Evolutionary conservation across 2,888 invertebrate species (phyloP).

Genomic region (Ornithoptera priamus): DNA sequence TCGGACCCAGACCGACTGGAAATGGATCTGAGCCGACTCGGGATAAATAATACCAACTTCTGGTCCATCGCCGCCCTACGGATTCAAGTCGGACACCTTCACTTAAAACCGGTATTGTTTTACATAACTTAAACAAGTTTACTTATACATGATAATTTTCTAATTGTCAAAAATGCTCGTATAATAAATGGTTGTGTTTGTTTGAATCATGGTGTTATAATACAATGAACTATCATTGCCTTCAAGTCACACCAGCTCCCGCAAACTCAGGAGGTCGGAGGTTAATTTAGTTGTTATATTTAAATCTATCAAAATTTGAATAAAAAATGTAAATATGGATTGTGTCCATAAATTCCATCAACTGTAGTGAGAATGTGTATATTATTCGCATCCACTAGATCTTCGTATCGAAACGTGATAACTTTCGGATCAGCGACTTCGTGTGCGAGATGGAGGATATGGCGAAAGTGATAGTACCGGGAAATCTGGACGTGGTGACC

Average conservation of each 20-base stretch:
- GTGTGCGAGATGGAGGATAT: conserved; percentile 57
- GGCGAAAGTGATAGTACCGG: conserved; percentile 49
- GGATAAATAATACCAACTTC: conserved; percentile 72
- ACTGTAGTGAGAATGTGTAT: no score
- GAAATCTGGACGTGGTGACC: conserved; percentile 48
- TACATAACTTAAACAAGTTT: background rate
- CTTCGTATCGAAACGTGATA: conserved; percentile 46
- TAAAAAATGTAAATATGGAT: no score
- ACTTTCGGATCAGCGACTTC: conserved; percentile 50
- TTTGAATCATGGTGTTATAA: no score
- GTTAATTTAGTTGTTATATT: no score
- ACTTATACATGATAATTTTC: no score
- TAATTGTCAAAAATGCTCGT: no score
- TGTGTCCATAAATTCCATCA: no score
- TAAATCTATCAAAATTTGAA: no score
- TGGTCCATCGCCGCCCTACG: conserved; percentile 69
- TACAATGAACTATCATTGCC: no score
- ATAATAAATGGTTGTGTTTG: no score
- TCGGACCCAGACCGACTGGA: conserved; percentile 52
- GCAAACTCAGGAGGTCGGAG: no score
- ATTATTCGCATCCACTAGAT: conserved; percentile 42
- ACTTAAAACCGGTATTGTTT: conserved; percentile 55
- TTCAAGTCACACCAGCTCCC: no score
- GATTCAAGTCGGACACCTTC: conserved; percentile 54
- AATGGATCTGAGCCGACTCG: conserved; percentile 45